Conservation (phyloP, 2,888 invertebrate species). For the Drosophila neonasuta region DNA sequence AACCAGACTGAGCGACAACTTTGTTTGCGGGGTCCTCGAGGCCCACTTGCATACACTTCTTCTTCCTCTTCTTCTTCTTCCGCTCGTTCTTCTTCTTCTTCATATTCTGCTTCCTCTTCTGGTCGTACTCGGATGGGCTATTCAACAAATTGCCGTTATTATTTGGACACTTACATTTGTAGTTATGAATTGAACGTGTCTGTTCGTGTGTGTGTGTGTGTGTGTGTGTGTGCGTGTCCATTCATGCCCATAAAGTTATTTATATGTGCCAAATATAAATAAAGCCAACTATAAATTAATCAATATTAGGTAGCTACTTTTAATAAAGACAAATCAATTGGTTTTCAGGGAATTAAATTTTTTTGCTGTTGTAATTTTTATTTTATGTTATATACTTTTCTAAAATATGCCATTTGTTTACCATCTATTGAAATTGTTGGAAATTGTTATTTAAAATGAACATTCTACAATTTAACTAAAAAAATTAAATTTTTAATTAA, state of each 20-base stretch:
- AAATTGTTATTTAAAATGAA: too few species aligned
- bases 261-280: not conserved
- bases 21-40: conserved; percentile 11
- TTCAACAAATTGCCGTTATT: conserved; percentile 39
- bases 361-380: too few species aligned
- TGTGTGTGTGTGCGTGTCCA: not conserved
- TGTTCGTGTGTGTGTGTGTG: not conserved
- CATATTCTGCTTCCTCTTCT: not conserved
- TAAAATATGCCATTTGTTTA: too few species aligned
- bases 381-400: too few species aligned
- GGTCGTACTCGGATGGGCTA: conserved; percentile 23
- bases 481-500: too few species aligned
- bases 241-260: not conserved
- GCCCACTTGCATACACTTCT: conserved; percentile 5
- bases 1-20: conserved; percentile 8
- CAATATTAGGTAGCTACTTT: not conserved
- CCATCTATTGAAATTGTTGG: too few species aligned
- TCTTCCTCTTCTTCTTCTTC: not conserved
- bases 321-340: not conserved
- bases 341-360: not conserved
- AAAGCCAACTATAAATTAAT: not conserved
- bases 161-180: conserved; percentile 18
- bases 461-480: too few species aligned
- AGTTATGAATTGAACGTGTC: conserved; percentile 16
- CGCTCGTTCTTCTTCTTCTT: not conserved